Percentiles rank a stretch among this genome's conserved stretches.
Evolutionary conservation across 2,797 vertebrate genomes (phyloP).

Genomic region (Eulemur rubriventer): DNA sequence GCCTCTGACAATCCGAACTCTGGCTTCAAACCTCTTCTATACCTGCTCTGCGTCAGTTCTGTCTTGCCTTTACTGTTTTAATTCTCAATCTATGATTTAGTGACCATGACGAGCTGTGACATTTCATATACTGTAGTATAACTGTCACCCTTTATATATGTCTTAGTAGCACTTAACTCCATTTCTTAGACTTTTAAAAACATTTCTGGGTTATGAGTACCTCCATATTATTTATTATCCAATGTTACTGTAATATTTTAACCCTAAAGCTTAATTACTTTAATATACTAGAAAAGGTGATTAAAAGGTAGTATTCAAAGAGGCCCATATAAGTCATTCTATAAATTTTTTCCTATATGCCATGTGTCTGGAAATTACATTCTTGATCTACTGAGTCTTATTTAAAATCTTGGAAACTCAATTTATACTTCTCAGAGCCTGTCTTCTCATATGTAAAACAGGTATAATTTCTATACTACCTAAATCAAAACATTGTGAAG

Average conservation of each 20-base stretch:
- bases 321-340: neutral
- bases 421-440: neutral
- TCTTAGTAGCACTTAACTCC: neutral
- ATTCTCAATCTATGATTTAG: neutral
- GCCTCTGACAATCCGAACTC: neutral
- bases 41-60: neutral
- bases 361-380: neutral
- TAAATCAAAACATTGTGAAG: neutral
- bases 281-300: neutral
- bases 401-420: slow-evolving; percentile 11
- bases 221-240: neutral
- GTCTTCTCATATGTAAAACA: neutral
- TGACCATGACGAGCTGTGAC: neutral
- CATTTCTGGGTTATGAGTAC: slow-evolving; percentile 24
- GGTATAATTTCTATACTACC: neutral
- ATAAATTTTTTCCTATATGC: neutral
- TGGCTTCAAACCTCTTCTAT: neutral
- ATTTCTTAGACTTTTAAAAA: slow-evolving; percentile 21
- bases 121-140: neutral
- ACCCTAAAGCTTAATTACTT: neutral
- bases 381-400: neutral
- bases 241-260: slow-evolving; percentile 1
- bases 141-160: neutral
- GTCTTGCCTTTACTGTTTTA: neutral
- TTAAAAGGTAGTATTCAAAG: neutral